Evolutionary conservation across 2,888 invertebrate species (phyloP), one percentile per base, ranked within the genome.

Genomic region (Pammene aurita): DNA sequence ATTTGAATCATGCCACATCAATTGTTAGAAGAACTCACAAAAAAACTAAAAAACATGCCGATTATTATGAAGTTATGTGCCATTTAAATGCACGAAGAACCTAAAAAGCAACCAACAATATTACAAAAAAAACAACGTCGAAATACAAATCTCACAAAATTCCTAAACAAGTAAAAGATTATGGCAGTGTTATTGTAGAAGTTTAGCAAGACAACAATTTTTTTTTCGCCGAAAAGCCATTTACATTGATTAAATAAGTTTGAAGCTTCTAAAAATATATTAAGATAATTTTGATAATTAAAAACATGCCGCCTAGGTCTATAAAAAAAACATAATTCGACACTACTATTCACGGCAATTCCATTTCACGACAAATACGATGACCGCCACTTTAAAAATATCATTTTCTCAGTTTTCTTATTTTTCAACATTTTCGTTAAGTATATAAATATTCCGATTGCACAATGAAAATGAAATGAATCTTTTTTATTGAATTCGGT

Each of bases 31-130:
- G 72, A 63, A 66, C 63, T 56, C 67, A 64, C 56, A 64, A 66
- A 58, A 74, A 73, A 71, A 75, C 69, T 62, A 73, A 74, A 74
- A 76, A 76, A 74, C 80, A 78, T 78, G 79, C 78, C 74, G 72
- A 73, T 72, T 75, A 73, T 66, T 60, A 70, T 70, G 58, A 26
- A 46, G 60, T 70, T 67, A 63, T 58, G 62, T 57, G 72, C 66
- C 61, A 67, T 35, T 41, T 11, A n/a, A 34, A 18, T 58, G 60
- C 68, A 52, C 67, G 64, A 73, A 72, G 70, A 70, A 72, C 58
- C 70, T 63, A 67, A 64, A 72, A 72, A 72, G 68, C 72, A 71
- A 68, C 26, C 26, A 26, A 73, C 54, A 60, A 73, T 75, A 73
- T 58, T 62, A 72, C 71, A 74, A 75, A 69, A 74, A 73, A 42